phyloP scores from a whole-genome alignment of 2,797 vertebrate species.

The Bovichtus diacanthus region DNA sequence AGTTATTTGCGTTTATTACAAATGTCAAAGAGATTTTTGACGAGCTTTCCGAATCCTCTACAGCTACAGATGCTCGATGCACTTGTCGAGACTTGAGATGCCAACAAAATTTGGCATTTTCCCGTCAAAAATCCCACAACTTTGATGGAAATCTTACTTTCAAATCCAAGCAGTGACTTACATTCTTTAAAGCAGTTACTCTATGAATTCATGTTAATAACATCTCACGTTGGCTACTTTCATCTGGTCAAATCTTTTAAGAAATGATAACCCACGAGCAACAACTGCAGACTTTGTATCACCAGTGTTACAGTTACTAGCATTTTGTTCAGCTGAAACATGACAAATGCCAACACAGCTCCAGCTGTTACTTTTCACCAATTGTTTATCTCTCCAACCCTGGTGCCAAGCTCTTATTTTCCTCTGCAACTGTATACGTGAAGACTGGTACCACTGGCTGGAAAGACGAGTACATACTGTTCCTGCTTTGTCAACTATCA shows the following conservation, averaged over 20 bases:
- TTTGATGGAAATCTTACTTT: neutral
- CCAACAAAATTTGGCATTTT: no score
- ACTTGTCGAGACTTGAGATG: no score
- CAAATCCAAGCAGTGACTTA: neutral
- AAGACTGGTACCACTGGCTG: conserved; percentile 34
- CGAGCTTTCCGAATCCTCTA: no score
- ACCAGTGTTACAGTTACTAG: neutral
- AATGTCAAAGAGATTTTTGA: no score
- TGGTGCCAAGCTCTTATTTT: conserved; percentile 64
- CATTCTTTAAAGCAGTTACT: neutral
- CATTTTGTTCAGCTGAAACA: conserved; percentile 8
- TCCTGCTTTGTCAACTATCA: conserved; percentile 43
- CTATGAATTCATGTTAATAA: neutral
- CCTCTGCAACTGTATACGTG: conserved; percentile 45
- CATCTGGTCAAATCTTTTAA: neutral
- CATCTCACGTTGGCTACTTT: neutral
- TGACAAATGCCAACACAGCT: conserved; percentile 34
- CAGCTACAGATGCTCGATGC: no score
- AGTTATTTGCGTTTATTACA: no score
- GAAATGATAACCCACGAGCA: neutral
- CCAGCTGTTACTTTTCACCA: conserved; percentile 62
- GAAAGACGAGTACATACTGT: conserved; percentile 54
- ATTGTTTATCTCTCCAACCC: conserved; percentile 57
- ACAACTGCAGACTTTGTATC: conserved; percentile 1
- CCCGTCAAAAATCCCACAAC: no score